Conservation (phyloP, 1,140 invertebrate genomes). For the Semibalanus balanoides region DNA sequence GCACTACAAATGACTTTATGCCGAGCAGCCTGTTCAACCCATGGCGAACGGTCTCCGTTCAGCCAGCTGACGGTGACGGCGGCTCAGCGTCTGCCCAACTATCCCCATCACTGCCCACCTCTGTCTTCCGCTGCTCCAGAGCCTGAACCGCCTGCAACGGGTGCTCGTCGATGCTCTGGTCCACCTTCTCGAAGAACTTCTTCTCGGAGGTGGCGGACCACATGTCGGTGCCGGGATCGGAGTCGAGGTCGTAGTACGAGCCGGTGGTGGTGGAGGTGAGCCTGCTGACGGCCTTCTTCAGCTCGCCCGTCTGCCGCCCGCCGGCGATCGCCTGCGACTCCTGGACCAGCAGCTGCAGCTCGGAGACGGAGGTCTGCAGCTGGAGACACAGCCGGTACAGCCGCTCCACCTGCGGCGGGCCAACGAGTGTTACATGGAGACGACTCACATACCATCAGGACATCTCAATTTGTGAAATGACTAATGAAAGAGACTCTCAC, state of each 20-base stretch:
- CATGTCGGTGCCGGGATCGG: background rate
- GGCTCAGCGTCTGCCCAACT: no score
- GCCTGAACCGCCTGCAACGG: background rate
- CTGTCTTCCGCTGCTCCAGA: background rate
- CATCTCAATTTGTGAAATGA: no score
- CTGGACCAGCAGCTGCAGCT: background rate
- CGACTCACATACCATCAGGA: no score
- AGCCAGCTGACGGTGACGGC: no score
- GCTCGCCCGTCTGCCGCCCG: background rate
- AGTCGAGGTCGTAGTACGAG: background rate
- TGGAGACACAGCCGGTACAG: background rate
- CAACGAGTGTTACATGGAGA: no score
- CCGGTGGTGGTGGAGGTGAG: background rate
- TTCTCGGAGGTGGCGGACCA: background rate
- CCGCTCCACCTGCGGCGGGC: background rate
- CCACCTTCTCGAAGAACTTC: background rate
- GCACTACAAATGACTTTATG: no score
- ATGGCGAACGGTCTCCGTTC: no score
- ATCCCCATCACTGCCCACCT: background rate
- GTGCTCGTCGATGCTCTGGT: background rate
- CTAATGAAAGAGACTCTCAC: no score
- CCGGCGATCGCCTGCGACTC: background rate
- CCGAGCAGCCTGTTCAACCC: no score
- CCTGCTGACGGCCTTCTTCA: background rate
- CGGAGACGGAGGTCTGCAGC: background rate